Conservation (phyloP, 1,140 invertebrate genomes). For the Rhizoglyphus robini region DNA sequence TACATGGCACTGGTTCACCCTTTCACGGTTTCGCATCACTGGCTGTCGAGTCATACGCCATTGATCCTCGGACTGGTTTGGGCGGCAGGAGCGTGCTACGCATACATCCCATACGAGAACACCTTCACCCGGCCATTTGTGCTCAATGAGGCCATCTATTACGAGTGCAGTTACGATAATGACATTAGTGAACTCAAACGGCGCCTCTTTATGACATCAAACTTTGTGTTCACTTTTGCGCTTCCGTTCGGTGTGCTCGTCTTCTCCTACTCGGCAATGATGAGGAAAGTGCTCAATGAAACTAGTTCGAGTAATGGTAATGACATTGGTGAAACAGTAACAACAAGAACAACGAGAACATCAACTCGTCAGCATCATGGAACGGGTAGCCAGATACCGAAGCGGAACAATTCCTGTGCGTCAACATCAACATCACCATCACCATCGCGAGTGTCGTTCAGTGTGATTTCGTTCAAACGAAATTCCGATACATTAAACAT, state of each 20-base stretch:
- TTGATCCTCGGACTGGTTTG: neutral
- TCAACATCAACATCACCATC: too few species aligned
- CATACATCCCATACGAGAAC: neutral
- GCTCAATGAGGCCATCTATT: neutral
- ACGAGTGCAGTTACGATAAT: slow-evolving; percentile 9
- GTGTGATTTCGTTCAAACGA: too few species aligned
- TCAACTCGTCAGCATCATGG: too few species aligned
- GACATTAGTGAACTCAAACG: neutral
- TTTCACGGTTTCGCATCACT: neutral
- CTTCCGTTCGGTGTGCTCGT: neutral
- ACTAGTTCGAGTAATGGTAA: too few species aligned
- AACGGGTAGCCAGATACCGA: too few species aligned
- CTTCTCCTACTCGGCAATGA: slow-evolving; percentile 2
- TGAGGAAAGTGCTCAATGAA: neutral
- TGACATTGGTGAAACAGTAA: too few species aligned
- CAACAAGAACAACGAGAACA: too few species aligned
- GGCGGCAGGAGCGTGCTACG: neutral
- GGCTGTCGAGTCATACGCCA: neutral
- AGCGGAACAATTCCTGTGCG: too few species aligned
- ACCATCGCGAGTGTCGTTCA: too few species aligned
- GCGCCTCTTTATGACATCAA: neutral
- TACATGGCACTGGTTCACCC: slow-evolving; percentile 3
- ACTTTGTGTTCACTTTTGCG: slow-evolving; percentile 4
- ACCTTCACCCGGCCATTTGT: neutral
- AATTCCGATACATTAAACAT: too few species aligned